These are phyloP conservation scores for Adela reaumurella DNA, from an alignment of 2,888 invertebrate genomes.

Conservation along the genomic window DNA sequence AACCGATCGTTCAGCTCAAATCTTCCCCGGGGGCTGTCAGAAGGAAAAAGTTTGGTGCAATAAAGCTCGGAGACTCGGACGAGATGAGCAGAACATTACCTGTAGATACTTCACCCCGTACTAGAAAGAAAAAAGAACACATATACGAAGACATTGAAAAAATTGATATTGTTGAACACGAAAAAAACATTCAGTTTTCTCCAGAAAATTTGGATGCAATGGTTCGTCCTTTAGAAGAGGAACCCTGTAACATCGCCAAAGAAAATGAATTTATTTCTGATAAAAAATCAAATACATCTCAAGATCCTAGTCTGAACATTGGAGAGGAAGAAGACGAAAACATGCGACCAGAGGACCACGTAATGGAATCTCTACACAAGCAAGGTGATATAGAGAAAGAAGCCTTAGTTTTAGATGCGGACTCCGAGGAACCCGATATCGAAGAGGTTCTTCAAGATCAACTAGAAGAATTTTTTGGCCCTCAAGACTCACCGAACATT, in stretches of 20 bases:
- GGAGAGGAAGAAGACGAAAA: constrained; percentile 26
- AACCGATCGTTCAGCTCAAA: constrained; percentile 58
- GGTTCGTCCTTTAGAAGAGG: constrained; percentile 24
- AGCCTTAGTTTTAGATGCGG: constrained; percentile 35
- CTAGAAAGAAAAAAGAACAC: constrained; percentile 55
- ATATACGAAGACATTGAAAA: constrained; percentile 62
- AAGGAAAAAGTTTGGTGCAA: constrained; percentile 48
- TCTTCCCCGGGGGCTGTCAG: constrained; percentile 60
- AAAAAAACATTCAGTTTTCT: constrained; percentile 48
- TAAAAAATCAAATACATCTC: constrained; percentile 41
- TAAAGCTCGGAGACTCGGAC: constrained; percentile 47
- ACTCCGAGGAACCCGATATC: constrained; percentile 38
- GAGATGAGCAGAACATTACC: constrained; percentile 48
- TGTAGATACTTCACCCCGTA: constrained; percentile 35
- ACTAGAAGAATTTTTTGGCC: constrained; percentile 28
- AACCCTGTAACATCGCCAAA: constrained; percentile 27
- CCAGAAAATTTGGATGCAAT: constrained; percentile 29
- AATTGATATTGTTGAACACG: constrained; percentile 27
- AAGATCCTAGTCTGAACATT: constrained; percentile 43
- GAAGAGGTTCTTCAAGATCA: constrained; percentile 45
- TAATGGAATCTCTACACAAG: constrained; percentile 46
- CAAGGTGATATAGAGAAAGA: constrained; percentile 29
- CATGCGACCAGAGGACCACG: constrained; percentile 32
- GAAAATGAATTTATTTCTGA: constrained; percentile 45
- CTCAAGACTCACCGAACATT: constrained; percentile 37